Evolutionary conservation across 2,113 vertebrate species (phyloP).

Genomic region (Saccopteryx bilineata): DNA sequence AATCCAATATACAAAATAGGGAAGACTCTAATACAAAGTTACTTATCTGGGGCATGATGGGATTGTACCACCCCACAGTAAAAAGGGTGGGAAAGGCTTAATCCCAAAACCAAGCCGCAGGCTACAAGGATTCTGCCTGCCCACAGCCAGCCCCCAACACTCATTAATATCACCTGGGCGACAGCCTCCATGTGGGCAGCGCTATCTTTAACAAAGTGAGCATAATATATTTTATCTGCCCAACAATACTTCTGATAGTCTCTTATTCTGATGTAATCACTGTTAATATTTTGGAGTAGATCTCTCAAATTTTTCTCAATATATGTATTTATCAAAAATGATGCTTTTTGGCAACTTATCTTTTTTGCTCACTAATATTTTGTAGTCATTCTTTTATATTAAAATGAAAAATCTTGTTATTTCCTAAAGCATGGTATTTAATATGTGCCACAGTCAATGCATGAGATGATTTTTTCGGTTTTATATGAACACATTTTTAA

Average conservation of each 20-base stretch:
- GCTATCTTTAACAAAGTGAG: no score
- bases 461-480: neutral
- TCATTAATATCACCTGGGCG: no score
- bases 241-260: neutral
- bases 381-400: neutral
- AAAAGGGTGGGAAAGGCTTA: no score
- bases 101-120: no score
- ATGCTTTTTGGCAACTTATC: neutral
- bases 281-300: neutral
- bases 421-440: constrained; percentile 9
- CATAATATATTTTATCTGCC: no score
- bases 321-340: constrained; percentile 4
- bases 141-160: no score
- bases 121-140: no score
- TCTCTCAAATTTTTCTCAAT: neutral
- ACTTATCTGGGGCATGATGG: no score
- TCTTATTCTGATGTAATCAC: neutral
- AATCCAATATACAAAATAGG: no score
- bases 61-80: no score
- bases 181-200: no score
- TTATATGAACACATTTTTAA: neutral
- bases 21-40: no score
- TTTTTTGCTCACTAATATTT: neutral
- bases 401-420: neutral
- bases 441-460: neutral